These are phyloP conservation scores for Lysandra coridon DNA, from an alignment of 2,888 invertebrate species.

Conservation along the genomic window DNA sequence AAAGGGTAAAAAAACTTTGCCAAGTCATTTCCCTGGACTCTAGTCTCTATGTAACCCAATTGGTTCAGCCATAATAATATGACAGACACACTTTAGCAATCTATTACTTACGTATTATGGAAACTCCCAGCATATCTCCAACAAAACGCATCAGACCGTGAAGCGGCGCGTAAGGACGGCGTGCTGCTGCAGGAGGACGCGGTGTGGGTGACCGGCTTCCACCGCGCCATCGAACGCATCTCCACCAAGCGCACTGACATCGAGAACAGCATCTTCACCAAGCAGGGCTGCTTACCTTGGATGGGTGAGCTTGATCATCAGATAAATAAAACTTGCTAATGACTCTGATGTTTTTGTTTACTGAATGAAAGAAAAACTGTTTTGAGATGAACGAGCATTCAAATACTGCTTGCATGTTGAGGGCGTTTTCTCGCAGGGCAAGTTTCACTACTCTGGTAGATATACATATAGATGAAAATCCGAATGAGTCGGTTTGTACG, in stretches of 20 bases:
- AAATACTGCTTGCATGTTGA: too few species aligned
- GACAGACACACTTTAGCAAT: too few species aligned
- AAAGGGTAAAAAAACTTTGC: too few species aligned
- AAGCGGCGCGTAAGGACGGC: conserved; percentile 2
- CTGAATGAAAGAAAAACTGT: neutral
- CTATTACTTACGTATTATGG: neutral
- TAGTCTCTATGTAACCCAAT: too few species aligned
- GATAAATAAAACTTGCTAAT: too few species aligned
- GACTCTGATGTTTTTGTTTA: conserved; percentile 31
- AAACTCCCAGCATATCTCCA: conserved; percentile 36
- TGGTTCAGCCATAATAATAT: too few species aligned
- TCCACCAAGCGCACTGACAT: conserved; percentile 41
- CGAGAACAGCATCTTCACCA: conserved; percentile 47
- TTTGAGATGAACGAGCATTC: neutral
- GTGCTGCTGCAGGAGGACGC: conserved; percentile 42
- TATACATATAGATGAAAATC: too few species aligned
- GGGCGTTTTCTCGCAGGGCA: too few species aligned
- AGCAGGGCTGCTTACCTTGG: conserved; percentile 60
- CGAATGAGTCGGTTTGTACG: too few species aligned
- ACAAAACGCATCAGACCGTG: conserved; percentile 33
- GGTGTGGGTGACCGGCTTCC: conserved; percentile 49
- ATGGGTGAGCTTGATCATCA: conserved; percentile 59
- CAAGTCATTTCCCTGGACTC: too few species aligned
- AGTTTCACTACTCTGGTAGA: too few species aligned
- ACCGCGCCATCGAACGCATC: conserved; percentile 45